Base-by-base conservation (phyloP, 2,797 vertebrate species). In the Pseudochirops cupreus region DNA sequence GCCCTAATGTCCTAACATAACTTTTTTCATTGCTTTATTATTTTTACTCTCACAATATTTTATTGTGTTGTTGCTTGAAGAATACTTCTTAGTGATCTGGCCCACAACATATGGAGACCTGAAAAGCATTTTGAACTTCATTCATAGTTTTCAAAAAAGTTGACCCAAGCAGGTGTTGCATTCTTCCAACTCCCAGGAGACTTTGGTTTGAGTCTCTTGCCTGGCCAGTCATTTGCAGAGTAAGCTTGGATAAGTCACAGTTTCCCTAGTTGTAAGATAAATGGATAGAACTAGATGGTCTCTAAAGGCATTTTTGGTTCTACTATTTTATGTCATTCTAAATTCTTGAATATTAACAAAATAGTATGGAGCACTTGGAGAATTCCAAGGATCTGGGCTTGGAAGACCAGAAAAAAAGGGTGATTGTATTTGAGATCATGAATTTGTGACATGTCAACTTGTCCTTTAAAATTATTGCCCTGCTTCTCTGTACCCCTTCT, bases 41-140 rank as follows among this genome's bases (percentile, higher is more conserved):
- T 56, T 50, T 26, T 52, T 29, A 0, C 18, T 21, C 26, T 11
- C 39, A 1, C 0, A 1, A 74, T 29, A 12, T 54, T 87, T 56
- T 10, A 57, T 10, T 53, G 1, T 0, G 13, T 5, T 89, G 31
- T 28, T 31, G 0, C 14, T n/a, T 57, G 54, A 56, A 56, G 18
- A 50, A 33, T 2, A 18, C 1, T 5, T 57, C 50, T 12, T 5
- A 1, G 33, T 52, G 39, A 21, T 39, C 46, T 67, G 56, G 52
- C 7, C 54, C 54, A 57, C 13, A n/a, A 21, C 29, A 12, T 1
- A 10, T 39, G 9, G 56, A 90, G 46, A 53, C 54, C n/a, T 16
- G 0, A 18, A 90, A 90, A 90, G 52, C 56, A 46, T 56, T 56
- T 57, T 33, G 56, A 12, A 5, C 21, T 62, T 31, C 18, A 21